Base-by-base conservation (phyloP, 2,888 invertebrate genomes). In the Papilio demoleus region DNA sequence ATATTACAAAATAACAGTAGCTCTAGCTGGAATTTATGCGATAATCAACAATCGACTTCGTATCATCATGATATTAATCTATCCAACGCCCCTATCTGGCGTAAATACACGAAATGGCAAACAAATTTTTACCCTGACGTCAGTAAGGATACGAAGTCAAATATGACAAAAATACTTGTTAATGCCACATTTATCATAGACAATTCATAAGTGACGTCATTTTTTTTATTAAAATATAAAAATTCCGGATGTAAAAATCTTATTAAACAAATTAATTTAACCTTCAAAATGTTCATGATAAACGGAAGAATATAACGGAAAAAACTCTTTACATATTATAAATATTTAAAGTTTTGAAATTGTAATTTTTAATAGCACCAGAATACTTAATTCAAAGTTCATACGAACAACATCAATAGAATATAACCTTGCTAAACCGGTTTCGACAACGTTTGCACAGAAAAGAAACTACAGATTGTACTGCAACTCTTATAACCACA, bases 351-450 rank as follows among this genome's bases (percentile, higher is more conserved):
- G n/a, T n/a, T 9, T 31, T 27, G 2, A 17, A 53, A 31, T 3
- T n/a, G 53, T 24, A 50, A 14, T 53, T 27, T 22, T 45, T 9
- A 50, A 22, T 24, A 24, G 14, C 19, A 27, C 19, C 34, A 12
- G 34, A 34, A 19, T 27, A 53, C 19, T 56, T 14, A 68, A 64
- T 64, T 4, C 59, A 59, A 59, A 59, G 47, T 64, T 63, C 59
- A 64, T 12, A 24, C 17, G 36, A 63, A 53, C 47, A 64, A 68
- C 64, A 64, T 64, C 59, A 64, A 62, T 42, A 62, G 63, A 53
- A 50, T 36, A 62, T 36, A 68, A 19, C 68, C 68, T 68, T 64
- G 68, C n/a, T 50, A 12, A 67, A 63, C 68, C 40, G 50, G 68
- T 64, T 68, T 31, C 59, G 36, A 14, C 12, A 11, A 42, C 47